Evolutionary conservation across 2,888 invertebrate genomes (phyloP), one percentile per base, ranked within the genome.

Genomic region (Fabriciana adippe): DNA sequence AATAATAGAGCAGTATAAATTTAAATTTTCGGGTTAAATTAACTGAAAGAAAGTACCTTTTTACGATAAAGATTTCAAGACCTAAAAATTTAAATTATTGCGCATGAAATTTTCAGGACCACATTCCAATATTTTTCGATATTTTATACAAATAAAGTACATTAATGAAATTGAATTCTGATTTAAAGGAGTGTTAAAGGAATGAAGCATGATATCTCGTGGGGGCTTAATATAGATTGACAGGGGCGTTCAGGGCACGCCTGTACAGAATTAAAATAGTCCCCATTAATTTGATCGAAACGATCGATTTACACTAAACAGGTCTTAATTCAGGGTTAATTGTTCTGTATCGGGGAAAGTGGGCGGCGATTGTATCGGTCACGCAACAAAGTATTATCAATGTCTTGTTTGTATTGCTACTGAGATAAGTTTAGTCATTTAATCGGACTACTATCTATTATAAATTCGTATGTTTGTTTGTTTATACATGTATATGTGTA

Each of bases 241-340:
- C 26, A 63, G 55, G n/a, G 21, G 53, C 45, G 45, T 45, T 54
- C 54, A 21, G 45, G 45, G 18, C 45, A 54, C 66, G 66, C 59
- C 66, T 54, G 31, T 59, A 60, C 65, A 55, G 14, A 21, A 41
- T 48, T 45, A 54, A 48, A 60, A 61, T 51, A 35, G 50, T 15
- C 48, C 15, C 59, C 65, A 66, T 66, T 66, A 66, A 66, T 66
- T 59, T 59, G 53, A 66, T 64, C 26, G 50, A 54, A 67, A 50
- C 60, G 64, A 64, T 65, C 68, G 65, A 70, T 68, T 65, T 62
- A 66, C 56, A 71, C 57, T 76, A 74, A 77, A 73, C 74, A 70
- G 69, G 66, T 70, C 72, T 77, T 75, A 76, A 78, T 79, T 74
- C 73, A 75, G 71, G 68, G 77, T 79, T 78, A 76, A 78, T 81